Evolutionary conservation across 2,888 invertebrate species (phyloP), one percentile per base, ranked within the genome.

Genomic region (Gibbula magus): DNA sequence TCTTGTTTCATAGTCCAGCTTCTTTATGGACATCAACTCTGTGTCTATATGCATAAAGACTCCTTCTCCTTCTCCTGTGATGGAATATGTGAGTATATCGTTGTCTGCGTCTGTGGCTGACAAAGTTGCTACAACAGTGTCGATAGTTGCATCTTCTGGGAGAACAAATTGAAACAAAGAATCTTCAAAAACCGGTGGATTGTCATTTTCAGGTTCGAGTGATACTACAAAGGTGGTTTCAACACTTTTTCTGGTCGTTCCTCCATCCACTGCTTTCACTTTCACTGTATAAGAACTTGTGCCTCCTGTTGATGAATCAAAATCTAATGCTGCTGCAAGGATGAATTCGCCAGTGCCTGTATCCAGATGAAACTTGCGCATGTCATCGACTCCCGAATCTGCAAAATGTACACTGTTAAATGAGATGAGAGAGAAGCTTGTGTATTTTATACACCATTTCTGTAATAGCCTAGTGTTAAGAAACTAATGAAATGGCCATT

Each of bases 1-100:
- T 53, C 32, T 25, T n/a, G 22, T 75, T 29, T 75, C 75, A 54
- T 75, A 75, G 53, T 75, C 75, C 18, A 75, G 25, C 2, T 20
- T n/a, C 25, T 32, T 22, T 0, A 25, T n/a, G 18, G 53, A 18
- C 20, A 18, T 75, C 25, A 75, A 4, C n/a, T 45, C 45, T 13
- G 25, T 29, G 52, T 54, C 75, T 18, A 29, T 32, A n/a, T 20
- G 16, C 29, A n/a, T 32, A 35, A 75, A 53, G n/a, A n/a, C 25
- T 5, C 35, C 35, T 32, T 25, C n/a, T 0, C 53, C 75, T 18
- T 53, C 75, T 16, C 53, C 75, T 29, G 29, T 18, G 18, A 75
- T 29, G 13, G 54, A 54, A 18, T 32, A 25, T 22, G 75, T 54
- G 7, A 29, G 4, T 5, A 10, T 22, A 54, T 75, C 75, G 18